Percentiles rank a stretch among this genome's conserved stretches.
These are phyloP conservation scores for Chamaea fasciata DNA, from an alignment of 2,113 vertebrate genomes.

Conservation along the genomic window DNA sequence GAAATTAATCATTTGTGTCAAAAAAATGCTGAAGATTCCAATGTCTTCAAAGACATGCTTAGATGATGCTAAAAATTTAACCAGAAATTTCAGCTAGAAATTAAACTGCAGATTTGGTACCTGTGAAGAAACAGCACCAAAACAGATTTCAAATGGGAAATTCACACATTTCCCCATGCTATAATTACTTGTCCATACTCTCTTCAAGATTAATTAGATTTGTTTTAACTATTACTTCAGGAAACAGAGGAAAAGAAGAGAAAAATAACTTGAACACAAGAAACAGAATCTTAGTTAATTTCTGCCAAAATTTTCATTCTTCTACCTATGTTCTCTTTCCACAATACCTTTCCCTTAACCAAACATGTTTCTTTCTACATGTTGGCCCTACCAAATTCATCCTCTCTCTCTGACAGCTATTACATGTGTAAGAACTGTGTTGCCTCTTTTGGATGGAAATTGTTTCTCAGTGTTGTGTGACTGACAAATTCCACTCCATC, in stretches of 20 bases:
- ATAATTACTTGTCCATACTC: background rate
- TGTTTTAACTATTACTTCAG: background rate
- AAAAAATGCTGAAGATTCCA: background rate
- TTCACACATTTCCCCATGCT: background rate
- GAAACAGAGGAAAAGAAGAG: background rate
- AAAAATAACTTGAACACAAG: background rate
- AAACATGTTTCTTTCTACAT: background rate
- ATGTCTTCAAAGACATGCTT: background rate
- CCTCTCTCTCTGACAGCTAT: background rate
- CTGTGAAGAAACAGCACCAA: background rate
- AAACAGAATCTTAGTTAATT: background rate
- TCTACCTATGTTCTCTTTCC: background rate
- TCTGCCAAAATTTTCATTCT: background rate
- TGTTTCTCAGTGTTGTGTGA: background rate
- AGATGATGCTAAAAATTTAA: background rate
- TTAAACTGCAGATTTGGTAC: background rate
- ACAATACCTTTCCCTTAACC: background rate
- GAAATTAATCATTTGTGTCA: background rate
- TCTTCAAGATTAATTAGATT: background rate
- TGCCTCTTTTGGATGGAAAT: background rate
- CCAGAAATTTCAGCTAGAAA: background rate
- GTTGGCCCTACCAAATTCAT: background rate
- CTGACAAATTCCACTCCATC: background rate
- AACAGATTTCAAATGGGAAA: background rate
- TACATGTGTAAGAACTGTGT: background rate